Evolutionary conservation across 1,140 invertebrate genomes (phyloP), one percentile per base, ranked within the genome.

Genomic region (Temnothorax longispinosus): DNA sequence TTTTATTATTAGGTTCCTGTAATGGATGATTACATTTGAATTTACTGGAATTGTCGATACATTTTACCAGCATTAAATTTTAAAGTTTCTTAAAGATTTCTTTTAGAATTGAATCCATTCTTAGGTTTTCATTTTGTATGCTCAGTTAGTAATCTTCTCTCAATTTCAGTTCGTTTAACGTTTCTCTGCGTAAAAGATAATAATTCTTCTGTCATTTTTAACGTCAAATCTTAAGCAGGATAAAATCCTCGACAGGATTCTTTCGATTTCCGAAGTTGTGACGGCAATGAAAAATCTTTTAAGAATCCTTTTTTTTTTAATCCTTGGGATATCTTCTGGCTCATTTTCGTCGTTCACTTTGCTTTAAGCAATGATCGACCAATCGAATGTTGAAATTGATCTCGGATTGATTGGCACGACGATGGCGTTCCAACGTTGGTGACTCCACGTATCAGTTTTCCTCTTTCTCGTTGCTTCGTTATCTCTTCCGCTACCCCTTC

Each of bases 381-480:
- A 76, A 85, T 90, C 54, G 58, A 67, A 41, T 62, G 58, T 44
- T 62, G 67, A 62, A 50, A 78, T 75, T 69, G 75, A 90, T 85
- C 44, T 52, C 13, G 11, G 27, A 44, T 56, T 62, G 85, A 67
- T 60, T 82, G 62, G 86, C 72, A 78, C 58, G 81, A 50, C 64
- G 56, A 56, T 41, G 64, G 15, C 41, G 77, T 69, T 21, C 77
- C 62, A 52, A 56, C 38, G 52, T n/a, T 62, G 69, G 21, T 86
- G 21, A 21, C 15, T 47, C n/a, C 11, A 27, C 58, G 41, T 88
- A 80, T 88, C 76, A 56, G 58, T 89, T n/a, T 85, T 85, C 74
- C 74, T 54, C 56, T 62, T 74, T 65, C 47, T 77, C 60, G 62
- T 60, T 82, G 86, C 58, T 85, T 54, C 62, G 52, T 87, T 80